phyloP scores from a whole-genome alignment of 2,797 vertebrate genomes.

The Pristis pectinata region DNA sequence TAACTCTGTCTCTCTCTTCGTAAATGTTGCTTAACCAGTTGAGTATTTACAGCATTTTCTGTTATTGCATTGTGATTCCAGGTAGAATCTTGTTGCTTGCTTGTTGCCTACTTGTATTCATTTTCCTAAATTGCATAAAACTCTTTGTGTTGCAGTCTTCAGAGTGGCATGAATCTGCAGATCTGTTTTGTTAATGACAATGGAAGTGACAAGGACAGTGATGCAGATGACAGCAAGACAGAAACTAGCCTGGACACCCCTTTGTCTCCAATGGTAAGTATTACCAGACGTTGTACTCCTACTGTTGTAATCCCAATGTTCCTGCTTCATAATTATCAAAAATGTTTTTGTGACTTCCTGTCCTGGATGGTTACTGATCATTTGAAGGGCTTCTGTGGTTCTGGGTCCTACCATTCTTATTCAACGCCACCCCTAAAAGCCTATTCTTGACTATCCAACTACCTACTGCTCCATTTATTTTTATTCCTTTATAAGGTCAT shows the following conservation, averaged over 20 bases:
- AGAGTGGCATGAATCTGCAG: conserved; percentile 98
- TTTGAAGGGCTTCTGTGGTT: background rate
- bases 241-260: conserved; percentile 96
- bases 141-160: conserved; percentile 63
- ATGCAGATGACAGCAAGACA: conserved; percentile 94
- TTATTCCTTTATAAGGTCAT: background rate
- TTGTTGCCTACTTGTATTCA: background rate
- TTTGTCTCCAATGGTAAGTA: conserved; percentile 80
- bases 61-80: background rate
- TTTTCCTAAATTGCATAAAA: background rate
- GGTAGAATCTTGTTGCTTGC: background rate
- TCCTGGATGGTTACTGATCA: background rate
- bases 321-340: background rate
- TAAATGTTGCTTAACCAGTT: no score
- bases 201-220: conserved; percentile 94
- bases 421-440: background rate
- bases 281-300: background rate
- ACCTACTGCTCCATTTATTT: no score
- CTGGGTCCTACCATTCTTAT: background rate
- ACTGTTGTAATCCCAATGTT: background rate
- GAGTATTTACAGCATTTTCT: no score
- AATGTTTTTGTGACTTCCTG: background rate
- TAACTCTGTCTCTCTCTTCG: no score
- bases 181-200: conserved; percentile 98
- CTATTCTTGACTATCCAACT: background rate